Percentiles rank a stretch among this genome's conserved stretches.
phyloP scores from a whole-genome alignment of 2,113 vertebrate genomes.

The Vidua chalybeata region DNA sequence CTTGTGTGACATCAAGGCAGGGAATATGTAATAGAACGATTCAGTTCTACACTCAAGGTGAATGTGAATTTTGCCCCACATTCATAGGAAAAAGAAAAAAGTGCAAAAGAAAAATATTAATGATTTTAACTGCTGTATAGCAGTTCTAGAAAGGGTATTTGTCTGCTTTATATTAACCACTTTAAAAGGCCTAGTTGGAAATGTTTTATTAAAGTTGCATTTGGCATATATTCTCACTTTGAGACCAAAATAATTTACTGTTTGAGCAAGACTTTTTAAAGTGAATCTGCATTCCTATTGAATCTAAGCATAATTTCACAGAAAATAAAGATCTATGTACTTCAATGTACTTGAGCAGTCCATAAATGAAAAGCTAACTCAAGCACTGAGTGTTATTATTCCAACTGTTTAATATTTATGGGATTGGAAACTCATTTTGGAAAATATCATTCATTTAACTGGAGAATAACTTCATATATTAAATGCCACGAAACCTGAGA shows the following conservation, averaged over 20 bases:
- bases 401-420: not conserved
- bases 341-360: accelerated
- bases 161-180: not conserved
- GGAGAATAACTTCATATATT: not conserved
- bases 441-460: not conserved
- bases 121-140: not conserved
- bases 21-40: not conserved
- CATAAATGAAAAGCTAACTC: not conserved
- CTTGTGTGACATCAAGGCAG: not conserved
- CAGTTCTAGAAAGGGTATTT: not conserved
- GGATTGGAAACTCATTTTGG: not conserved
- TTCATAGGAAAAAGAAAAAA: not conserved
- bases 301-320: not conserved
- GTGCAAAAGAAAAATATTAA: not conserved
- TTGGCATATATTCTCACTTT: not conserved
- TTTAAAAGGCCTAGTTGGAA: not conserved
- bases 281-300: not conserved
- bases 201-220: not conserved
- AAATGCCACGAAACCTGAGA: not conserved
- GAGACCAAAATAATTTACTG: not conserved
- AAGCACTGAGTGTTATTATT: not conserved
- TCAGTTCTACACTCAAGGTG: not conserved
- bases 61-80: not conserved
- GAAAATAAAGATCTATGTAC: not conserved
- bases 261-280: not conserved